phyloP scores from a whole-genome alignment of 2,888 invertebrate genomes.

The Microctonus aethiopoides region DNA sequence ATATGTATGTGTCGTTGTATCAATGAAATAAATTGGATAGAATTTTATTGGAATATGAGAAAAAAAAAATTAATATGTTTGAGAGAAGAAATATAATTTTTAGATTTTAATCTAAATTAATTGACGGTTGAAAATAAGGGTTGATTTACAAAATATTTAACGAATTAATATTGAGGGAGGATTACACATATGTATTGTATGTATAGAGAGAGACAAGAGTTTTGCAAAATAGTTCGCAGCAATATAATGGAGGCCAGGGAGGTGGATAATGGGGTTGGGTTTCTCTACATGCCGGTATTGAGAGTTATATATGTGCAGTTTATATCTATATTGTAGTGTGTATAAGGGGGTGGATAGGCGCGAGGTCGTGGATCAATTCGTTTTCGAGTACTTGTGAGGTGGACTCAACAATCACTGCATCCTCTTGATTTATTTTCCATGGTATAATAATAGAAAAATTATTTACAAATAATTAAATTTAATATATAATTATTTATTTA shows the following conservation, averaged over 20 bases:
- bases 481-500: too few relatives aligned
- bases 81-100: background rate
- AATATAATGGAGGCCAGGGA: constrained; percentile 31
- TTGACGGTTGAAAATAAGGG: constrained; percentile 14
- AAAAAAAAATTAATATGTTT: too few relatives aligned
- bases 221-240: constrained; percentile 15
- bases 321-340: constrained; percentile 6
- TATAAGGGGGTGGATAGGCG: constrained; percentile 38
- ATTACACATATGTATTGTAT: background rate
- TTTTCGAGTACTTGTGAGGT: constrained; percentile 38
- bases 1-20: background rate
- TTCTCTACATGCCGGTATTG: constrained; percentile 5
- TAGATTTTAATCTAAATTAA: too few relatives aligned
- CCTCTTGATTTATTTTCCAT: background rate
- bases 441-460: background rate
- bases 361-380: constrained; percentile 60
- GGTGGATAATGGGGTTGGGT: constrained; percentile 40
- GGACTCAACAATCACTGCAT: constrained; percentile 3
- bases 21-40: background rate
- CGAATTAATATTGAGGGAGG: constrained; percentile 42
- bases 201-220: too few relatives aligned
- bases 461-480: background rate
- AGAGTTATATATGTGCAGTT: too few relatives aligned
- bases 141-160: constrained; percentile 36
- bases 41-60: background rate